phyloP scores from a whole-genome alignment of 2,888 invertebrate species.

The Archaeoteleia sp. region DNA sequence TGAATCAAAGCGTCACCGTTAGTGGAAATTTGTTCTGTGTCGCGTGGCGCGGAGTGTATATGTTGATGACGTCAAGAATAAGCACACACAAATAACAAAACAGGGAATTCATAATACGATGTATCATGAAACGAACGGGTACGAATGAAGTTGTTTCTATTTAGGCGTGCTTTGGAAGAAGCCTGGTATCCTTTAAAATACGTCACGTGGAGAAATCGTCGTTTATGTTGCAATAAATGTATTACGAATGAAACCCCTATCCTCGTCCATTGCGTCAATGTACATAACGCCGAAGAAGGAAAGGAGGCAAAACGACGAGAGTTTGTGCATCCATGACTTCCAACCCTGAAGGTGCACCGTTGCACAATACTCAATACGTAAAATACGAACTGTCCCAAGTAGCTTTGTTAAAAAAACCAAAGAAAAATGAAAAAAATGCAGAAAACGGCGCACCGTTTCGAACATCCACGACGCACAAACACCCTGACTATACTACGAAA shows the following conservation, averaged over 20 bases:
- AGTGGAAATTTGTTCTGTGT: conserved; percentile 10
- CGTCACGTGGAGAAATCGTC: no score
- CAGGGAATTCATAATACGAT: conserved; percentile 43
- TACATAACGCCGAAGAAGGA: background rate
- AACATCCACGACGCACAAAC: conserved; percentile 1
- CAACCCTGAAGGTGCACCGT: background rate
- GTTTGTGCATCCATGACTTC: background rate
- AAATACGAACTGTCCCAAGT: background rate
- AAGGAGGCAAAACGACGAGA: background rate
- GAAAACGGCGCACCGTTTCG: background rate
- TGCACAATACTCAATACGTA: background rate
- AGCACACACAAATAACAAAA: conserved; percentile 16
- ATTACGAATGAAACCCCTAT: no score
- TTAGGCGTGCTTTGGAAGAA: conserved; percentile 3
- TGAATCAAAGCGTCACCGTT: conserved; percentile 52
- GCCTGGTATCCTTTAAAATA: no score
- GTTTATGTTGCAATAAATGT: no score
- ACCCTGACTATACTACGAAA: background rate
- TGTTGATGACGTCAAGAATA: conserved; percentile 28
- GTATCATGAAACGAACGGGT: conserved; percentile 25
- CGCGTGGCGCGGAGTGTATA: conserved; percentile 24
- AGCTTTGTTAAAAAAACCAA: background rate
- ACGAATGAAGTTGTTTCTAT: conserved; percentile 20
- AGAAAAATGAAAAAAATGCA: background rate
- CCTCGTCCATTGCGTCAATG: no score